Base-by-base conservation (phyloP, 2,888 invertebrate genomes). In the Rosalia funebris region DNA sequence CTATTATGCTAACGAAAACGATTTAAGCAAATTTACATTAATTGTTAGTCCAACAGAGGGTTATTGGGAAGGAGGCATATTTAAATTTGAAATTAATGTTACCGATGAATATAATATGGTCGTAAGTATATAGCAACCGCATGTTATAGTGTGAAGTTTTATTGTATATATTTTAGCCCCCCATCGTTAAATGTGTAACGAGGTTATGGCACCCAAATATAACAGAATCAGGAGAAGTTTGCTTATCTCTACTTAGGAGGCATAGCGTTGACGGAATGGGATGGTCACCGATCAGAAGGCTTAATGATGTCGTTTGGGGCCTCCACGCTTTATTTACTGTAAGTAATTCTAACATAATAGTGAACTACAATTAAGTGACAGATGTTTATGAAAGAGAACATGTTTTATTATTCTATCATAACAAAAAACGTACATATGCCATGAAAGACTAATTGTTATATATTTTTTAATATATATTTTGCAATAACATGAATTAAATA, bases 161-260 rank as follows among this genome's bases (percentile, higher is more conserved):
- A 42, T 17, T 37, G 10, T 2, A 11, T 3, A 39, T 36, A 39
- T 86, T 87, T 57, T 81, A 96, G 95, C 97, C 96, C 52, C 97
- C 97, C 11, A 87, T 87, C 83, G 96, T 96, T 2, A 93, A 91
- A 81, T 97, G 97, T 80, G 79, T 88, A 63, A 97, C 97, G n/a
- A 88, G 90, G 77, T 82, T 97, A 44, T 97, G 96, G 95, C 97
- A 98, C 83, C 97, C 97, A 4, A 98, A 98, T 81, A 97, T 98
- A 68, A 95, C 90, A 74, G 93, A 95, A 75, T 76, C 73, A 55
- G 97, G 97, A 11, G 93, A 95, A 74, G 94, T 97, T 16, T 98
- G 97, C 80, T 83, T 98, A 34, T 96, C 96, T 39, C 84, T 98
- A 50, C 83, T 98, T 58, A 84, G 97, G 60, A 92, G 94, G 80